Evolutionary conservation across 2,113 vertebrate species (phyloP).

Genomic region (Petaurus breviceps): DNA sequence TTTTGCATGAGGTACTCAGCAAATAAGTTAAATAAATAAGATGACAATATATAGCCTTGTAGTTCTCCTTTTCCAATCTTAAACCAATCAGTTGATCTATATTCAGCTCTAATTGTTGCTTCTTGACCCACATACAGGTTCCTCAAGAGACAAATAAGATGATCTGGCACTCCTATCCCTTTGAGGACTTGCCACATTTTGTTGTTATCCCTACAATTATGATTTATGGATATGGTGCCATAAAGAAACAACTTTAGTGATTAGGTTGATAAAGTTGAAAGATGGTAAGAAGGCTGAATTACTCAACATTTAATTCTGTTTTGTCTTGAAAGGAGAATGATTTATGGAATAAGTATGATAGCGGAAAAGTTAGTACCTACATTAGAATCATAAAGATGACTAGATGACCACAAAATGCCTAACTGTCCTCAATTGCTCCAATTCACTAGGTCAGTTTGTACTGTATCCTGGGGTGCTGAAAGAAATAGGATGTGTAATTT

Average conservation of each 20-base stretch:
- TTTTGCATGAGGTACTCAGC: neutral
- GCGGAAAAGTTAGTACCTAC: neutral
- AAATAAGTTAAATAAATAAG: neutral
- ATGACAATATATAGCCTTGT: neutral
- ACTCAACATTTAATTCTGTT: neutral
- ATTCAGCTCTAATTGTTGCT: neutral
- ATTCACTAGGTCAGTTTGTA: neutral
- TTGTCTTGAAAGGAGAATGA: neutral
- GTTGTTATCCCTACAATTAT: neutral
- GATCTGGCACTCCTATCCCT: neutral
- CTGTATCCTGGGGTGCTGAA: neutral
- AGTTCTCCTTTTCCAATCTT: neutral
- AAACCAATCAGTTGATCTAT: neutral
- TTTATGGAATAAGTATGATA: neutral
- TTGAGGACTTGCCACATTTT: neutral
- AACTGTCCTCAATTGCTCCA: neutral
- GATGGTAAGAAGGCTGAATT: neutral
- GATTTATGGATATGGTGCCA: neutral
- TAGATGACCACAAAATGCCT: neutral
- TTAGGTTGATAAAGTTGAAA: neutral
- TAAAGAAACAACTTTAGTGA: neutral
- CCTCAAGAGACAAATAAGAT: neutral
- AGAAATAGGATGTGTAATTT: neutral
- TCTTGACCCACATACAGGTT: neutral
- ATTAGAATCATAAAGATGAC: neutral